Evolutionary conservation across 2,888 invertebrate species (phyloP).

Genomic region (Drosophila nr. perissopoda): DNA sequence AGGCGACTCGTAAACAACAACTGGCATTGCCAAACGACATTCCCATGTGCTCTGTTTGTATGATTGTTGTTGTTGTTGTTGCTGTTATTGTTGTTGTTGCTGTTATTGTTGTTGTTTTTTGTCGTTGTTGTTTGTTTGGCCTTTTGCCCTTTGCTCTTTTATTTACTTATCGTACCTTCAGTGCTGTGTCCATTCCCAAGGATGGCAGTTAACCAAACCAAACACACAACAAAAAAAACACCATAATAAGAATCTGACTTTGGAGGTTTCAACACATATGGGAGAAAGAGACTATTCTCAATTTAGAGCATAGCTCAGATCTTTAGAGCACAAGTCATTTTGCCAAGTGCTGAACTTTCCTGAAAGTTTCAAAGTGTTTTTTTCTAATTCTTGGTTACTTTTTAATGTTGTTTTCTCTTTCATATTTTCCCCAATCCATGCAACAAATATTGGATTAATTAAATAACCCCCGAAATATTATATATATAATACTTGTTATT

Average conservation of each 20-base stretch:
- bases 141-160: conserved; percentile 37
- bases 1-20: conserved; percentile 46
- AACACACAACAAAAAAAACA: neutral
- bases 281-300: neutral
- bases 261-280: neutral
- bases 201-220: conserved; percentile 29
- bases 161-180: conserved; percentile 64
- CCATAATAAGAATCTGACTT: neutral
- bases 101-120: neutral
- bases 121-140: conserved; percentile 50
- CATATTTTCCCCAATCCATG: neutral
- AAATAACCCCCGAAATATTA: too few relatives aligned
- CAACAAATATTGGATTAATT: too few relatives aligned
- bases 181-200: conserved; percentile 65
- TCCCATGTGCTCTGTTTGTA: conserved; percentile 32
- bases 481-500: too few relatives aligned
- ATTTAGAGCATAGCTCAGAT: neutral
- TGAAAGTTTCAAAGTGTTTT: neutral
- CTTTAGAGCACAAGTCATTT: neutral
- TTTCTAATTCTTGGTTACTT: neutral
- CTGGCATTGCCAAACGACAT: conserved; percentile 10
- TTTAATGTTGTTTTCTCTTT: neutral
- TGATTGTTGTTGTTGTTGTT: neutral
- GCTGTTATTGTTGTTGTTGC: neutral
- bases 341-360: neutral